phyloP scores from a whole-genome alignment of 2,113 vertebrate genomes.

The Gobiocypris rarus region DNA sequence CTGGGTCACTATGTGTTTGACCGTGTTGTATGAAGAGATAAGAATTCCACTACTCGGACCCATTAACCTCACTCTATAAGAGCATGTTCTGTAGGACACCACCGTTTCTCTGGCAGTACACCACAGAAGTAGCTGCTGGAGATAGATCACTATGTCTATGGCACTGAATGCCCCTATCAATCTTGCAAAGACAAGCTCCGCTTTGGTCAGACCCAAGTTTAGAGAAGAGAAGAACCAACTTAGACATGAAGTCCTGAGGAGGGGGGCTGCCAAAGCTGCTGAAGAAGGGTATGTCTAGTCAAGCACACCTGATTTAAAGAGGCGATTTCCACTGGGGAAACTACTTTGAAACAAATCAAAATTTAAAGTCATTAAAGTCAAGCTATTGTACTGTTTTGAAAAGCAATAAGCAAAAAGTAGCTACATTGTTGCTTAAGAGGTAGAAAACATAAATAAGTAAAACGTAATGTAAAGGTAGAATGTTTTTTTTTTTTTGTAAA shows the following conservation, averaged over 20 bases:
- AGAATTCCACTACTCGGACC: constrained; percentile 5
- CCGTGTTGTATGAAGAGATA: constrained; percentile 24
- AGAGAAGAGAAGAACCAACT: background rate
- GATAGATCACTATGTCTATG: constrained; percentile 33
- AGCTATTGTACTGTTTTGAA: background rate
- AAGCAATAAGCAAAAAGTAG: no score
- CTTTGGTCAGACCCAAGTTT: constrained; percentile 6
- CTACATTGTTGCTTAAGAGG: no score
- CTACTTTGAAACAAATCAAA: background rate
- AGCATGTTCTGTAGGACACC: constrained; percentile 15
- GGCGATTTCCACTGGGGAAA: background rate
- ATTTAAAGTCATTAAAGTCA: background rate
- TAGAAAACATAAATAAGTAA: no score
- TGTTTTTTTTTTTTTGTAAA: no score
- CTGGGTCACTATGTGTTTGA: constrained; percentile 5
- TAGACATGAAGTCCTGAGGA: constrained; percentile 13
- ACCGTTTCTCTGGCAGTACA: constrained; percentile 26
- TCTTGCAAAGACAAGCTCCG: constrained; percentile 16
- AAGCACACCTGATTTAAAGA: background rate
- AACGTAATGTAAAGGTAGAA: no score
- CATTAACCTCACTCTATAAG: constrained; percentile 47
- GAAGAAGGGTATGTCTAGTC: background rate
- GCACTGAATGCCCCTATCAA: background rate
- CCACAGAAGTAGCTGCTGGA: background rate
- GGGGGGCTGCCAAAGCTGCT: background rate